phyloP scores from a whole-genome alignment of 2,113 vertebrate genomes.

The Capreolus pygargus region DNA sequence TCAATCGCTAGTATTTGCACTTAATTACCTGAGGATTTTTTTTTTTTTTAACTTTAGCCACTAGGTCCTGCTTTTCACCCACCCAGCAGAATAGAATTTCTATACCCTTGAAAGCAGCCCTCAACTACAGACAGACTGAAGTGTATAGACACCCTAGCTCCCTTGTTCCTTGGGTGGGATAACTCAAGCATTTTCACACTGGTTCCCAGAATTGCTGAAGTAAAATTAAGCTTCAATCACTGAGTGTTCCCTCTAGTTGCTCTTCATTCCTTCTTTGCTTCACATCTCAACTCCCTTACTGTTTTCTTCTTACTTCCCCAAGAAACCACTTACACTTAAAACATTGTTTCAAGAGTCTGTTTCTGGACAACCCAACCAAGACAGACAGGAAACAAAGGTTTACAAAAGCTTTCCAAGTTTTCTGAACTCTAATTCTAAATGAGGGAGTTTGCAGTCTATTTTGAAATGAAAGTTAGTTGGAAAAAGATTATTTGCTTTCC shows the following conservation, averaged over 20 bases:
- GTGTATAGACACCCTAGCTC: not conserved
- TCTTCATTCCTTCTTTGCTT: not conserved
- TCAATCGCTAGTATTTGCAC: not conserved
- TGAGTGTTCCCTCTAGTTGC: not conserved
- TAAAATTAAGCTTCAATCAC: not conserved
- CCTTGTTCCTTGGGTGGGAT: not conserved
- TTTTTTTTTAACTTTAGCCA: not conserved
- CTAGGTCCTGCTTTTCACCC: not conserved
- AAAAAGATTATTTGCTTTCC: not conserved
- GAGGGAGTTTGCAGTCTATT: not conserved
- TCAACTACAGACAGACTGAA: not conserved
- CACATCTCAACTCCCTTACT: not conserved
- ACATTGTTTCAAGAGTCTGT: not conserved
- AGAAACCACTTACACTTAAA: not conserved
- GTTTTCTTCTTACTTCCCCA: not conserved
- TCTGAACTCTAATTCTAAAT: not conserved
- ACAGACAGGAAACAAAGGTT: not conserved
- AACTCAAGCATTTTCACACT: not conserved
- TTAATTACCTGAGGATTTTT: not conserved
- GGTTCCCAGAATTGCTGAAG: not conserved
- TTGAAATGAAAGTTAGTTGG: slow-evolving; percentile 10
- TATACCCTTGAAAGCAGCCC: not conserved
- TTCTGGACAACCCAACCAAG: not conserved
- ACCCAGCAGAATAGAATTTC: not conserved
- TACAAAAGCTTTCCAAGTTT: not conserved